Percentiles rank a stretch among this genome's conserved stretches.
phyloP scores from a whole-genome alignment of 2,113 vertebrate genomes.

The Glaucidium brasilianum region DNA sequence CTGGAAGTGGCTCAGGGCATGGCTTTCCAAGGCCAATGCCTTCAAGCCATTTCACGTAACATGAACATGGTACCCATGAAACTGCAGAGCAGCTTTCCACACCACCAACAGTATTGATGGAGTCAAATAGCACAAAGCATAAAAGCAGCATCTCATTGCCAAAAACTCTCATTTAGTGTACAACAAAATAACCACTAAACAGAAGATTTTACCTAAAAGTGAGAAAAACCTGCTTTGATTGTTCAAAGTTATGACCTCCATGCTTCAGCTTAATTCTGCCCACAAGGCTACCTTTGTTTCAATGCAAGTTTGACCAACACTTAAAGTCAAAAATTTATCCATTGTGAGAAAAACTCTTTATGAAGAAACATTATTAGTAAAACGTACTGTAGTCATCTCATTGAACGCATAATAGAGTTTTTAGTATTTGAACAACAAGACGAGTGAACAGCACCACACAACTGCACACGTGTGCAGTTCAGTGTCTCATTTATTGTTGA shows the following conservation, averaged over 20 bases:
- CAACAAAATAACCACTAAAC: not conserved
- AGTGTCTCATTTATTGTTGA: not conserved
- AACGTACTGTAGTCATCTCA: too few species aligned
- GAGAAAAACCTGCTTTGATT: not conserved
- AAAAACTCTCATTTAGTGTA: not conserved
- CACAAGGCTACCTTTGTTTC: not conserved
- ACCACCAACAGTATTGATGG: not conserved
- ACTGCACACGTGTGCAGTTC: not conserved
- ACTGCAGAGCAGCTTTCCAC: not conserved
- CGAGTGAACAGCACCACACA: not conserved
- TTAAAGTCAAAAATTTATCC: not conserved
- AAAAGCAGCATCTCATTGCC: not conserved
- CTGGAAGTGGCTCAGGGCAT: not conserved
- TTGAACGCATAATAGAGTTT: not conserved
- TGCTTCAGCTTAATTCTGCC: not conserved
- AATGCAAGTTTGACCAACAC: not conserved
- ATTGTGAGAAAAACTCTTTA: not conserved
- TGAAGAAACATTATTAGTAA: not conserved
- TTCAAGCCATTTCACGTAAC: fast-evolving
- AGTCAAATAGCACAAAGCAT: not conserved
- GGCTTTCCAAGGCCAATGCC: not conserved
- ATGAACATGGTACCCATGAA: fast-evolving
- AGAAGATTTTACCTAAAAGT: not conserved
- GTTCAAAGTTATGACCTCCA: not conserved
- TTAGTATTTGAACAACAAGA: not conserved